Evolutionary conservation across 2,113 vertebrate genomes (phyloP).

Genomic region (Podocnemis expansa): DNA sequence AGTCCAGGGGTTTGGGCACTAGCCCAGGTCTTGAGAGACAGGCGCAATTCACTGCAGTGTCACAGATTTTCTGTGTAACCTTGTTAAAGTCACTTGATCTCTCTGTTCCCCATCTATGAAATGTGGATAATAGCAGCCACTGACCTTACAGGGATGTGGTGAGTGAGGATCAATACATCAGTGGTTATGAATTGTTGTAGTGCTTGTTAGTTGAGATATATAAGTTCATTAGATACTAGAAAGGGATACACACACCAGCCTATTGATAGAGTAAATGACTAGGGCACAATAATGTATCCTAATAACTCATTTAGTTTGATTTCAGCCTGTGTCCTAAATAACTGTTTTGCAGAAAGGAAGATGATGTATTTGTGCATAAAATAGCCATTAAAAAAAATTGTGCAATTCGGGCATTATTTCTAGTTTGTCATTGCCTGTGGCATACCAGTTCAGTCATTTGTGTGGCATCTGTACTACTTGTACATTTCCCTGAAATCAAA

Average conservation of each 20-base stretch:
- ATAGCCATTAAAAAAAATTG: not conserved
- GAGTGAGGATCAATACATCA: not conserved
- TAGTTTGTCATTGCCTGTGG: not conserved
- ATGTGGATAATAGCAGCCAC: not conserved
- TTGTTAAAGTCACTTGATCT: not conserved
- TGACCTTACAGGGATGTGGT: not conserved
- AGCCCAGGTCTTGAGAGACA: not conserved
- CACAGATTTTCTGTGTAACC: not conserved
- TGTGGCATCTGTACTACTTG: not conserved
- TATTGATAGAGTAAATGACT: conserved; percentile 17
- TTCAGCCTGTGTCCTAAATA: conserved; percentile 45
- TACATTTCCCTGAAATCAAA: not conserved
- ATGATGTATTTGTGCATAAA: not conserved
- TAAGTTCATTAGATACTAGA: not conserved
- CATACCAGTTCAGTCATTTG: not conserved
- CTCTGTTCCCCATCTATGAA: not conserved
- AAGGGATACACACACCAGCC: not conserved
- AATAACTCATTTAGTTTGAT: conserved; percentile 23
- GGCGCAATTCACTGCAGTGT: not conserved
- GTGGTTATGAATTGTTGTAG: not conserved
- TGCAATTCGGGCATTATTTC: not conserved
- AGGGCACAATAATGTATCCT: not conserved
- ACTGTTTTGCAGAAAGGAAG: not conserved
- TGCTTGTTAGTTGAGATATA: not conserved
- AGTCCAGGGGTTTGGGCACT: not conserved